Base-by-base conservation (phyloP, 2,797 vertebrate genomes). In the Bucorvus abyssinicus region DNA sequence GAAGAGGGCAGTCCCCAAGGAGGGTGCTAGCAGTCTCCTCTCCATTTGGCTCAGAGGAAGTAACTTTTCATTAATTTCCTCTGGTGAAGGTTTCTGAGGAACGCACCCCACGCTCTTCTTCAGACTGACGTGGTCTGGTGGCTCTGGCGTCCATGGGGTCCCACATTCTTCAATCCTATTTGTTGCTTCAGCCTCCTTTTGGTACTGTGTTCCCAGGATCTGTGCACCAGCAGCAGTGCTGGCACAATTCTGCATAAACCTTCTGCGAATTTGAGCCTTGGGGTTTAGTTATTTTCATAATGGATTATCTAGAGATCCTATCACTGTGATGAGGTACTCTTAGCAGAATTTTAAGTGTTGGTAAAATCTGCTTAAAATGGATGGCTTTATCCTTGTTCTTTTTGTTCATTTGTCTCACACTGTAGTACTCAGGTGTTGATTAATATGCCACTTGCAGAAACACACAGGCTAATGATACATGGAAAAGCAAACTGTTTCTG, bases 141-240 rank as follows among this genome's bases (percentile, higher is more conserved):
- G 32, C 6, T 26, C 40, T 65, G 55, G 30, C 24, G 49, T n/a
- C 24, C 2, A 0, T 2, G 5, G n/a, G 15, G 63, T 91, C 47
- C 47, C 7, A 5, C 7, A 18, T 57, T 87, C 32, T 44, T 74
- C 52, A 45, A 2, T 3, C 6, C n/a, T 3, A 1, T 8, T 67
- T 64, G 50, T 56, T 13, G 2, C 53, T 73, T 75, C 59, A 40
- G 53, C 36, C 26, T 74, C 23, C 57, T 80, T 91, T 53, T 49
- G 53, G 60, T 67, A 52, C 44, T 1, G 2, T 1, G 0, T 34
- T 68, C n/a, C 40, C 0, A 0, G 44, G 24, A 36, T 83, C 52
- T 52, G 13, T 77, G 84, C 47, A 50, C 12, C 73, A 76, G 67
- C 57, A 79, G 34, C 55, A 49, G 2, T 60, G 52, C 67, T 88